Base-by-base conservation (phyloP, 1,140 invertebrate species). In the Bombus sibiricus region DNA sequence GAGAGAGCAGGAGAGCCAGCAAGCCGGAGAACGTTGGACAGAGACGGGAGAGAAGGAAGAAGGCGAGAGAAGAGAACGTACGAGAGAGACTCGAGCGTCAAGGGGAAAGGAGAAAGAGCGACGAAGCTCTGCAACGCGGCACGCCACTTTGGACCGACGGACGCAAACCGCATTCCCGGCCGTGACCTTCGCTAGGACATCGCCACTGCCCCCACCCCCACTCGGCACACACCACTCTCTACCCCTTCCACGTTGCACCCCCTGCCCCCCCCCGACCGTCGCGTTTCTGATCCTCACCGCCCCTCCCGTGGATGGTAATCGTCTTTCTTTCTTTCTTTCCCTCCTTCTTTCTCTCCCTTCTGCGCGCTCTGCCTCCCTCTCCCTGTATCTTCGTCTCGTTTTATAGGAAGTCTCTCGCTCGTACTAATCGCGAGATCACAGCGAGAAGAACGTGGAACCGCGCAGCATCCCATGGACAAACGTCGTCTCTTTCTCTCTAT, bases 151-250 rank as follows among this genome's bases (percentile, higher is more conserved):
- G 92, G 93, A 92, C 92, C 93, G 93, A 93, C 92, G 91, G 92
- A 92, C 93, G 91, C 92, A 91, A 95, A 95, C 94, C 93, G 92
- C 95, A 95, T 95, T 95, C 94, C 93, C 94, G 95, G 88, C 95
- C 95, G 94, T 95, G 95, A 95, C 95, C 95, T 95, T 95, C 95
- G 95, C 94, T 95, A 95, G 94, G 95, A 95, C 95, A 95, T 95
- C 94, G 94, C 93, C 95, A 94, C 95, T 94, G 88, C 90, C 91
- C 91, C 91, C 89, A 91, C 92, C 83, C 83, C 88, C 80, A 72
- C 80, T 74, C 34, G 34, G 39, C 59, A 59, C 37, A 66, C 41
- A 68, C 43, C 25, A 62, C 81, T 71, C 77, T 43, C 71, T 68
- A 59, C 75, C 81, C 85, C 80, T 79, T 80, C 86, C 79, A 53